Base-by-base conservation (phyloP, 1,140 invertebrate species). In the Nasonia vitripennis region DNA sequence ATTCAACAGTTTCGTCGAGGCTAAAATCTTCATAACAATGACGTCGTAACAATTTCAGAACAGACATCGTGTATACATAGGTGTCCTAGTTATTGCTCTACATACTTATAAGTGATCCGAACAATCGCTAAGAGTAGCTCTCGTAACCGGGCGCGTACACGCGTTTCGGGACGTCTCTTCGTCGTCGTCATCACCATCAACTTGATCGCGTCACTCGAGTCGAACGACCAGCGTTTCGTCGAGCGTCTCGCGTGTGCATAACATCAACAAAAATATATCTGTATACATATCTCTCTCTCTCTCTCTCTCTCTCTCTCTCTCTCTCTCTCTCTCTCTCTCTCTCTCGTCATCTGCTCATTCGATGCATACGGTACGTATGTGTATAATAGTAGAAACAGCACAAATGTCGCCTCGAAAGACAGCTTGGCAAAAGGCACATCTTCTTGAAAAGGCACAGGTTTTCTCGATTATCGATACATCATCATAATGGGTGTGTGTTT, bases 141-240 rank as follows among this genome's bases (percentile, higher is more conserved):
- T 78, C 31, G n/a, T 78, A 84, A 84, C 62, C 78, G 70, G 31
- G 20, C 68, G 23, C 23, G 27, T 71, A 71, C 68, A 34, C 68
- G 12, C 68, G 27, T 31, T 27, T 71, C 9, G 9, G 10, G 68
- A 71, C 20, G 68, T 31, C 2, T 71, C 68, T 71, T 71, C 23
- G 27, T 71, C 68, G 27, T 12, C 23, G 20, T 31, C 23, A 9
- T 71, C 23, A 31, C 31, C 10, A 31, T 45, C 41, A 45, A 45
- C 10, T 45, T 45, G 7, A 45, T 31, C 68, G 68, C n/a, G 11
- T 77, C 45, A 37, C 83, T 84, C 83, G 78, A 85, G 78, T 34
- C 70, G 41, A 9, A 85, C 84, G 84, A 48, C 84, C 84, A 85
- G 84, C 83, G 83, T 81, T 85, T 67, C 23, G 51, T 80, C 78